Evolutionary conservation across 2,797 vertebrate genomes (phyloP).

Genomic region (Astyanax mexicanus): DNA sequence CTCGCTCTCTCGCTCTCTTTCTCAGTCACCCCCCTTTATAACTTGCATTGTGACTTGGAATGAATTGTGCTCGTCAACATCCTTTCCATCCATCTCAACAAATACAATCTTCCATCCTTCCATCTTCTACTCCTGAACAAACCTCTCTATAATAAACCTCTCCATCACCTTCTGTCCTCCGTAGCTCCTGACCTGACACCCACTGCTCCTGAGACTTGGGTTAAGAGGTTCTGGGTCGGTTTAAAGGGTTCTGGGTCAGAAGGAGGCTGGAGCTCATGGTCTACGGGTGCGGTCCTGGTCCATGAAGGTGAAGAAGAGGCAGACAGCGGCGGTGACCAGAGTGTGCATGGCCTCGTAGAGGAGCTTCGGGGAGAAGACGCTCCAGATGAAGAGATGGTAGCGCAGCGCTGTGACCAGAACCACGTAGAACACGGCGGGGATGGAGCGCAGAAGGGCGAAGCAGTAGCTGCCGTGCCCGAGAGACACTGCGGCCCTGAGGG

Average conservation of each 20-base stretch:
- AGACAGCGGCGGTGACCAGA: constrained; percentile 83
- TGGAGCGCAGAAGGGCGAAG: constrained; percentile 86
- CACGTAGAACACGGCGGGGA: constrained; percentile 85
- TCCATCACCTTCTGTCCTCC: not conserved
- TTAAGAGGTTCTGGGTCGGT: not conserved
- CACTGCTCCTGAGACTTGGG: constrained; percentile 1
- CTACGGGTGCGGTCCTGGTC: constrained; percentile 76
- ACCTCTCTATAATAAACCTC: not conserved
- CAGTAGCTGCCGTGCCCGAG: constrained; percentile 91
- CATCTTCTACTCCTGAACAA: not conserved
- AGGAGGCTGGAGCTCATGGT: constrained; percentile 44
- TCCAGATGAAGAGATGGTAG: constrained; percentile 98
- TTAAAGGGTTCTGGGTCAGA: constrained; percentile 27
- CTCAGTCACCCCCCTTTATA: not conserved
- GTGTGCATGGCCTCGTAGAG: constrained; percentile 91
- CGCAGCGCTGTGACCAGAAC: constrained; percentile 88
- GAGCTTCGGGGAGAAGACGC: constrained; percentile 95
- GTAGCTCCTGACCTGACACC: not conserved
- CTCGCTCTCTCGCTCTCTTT: no score
- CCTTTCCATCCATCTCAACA: constrained; percentile 1
- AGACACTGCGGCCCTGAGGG: constrained; percentile 79
- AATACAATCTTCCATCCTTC: no score
- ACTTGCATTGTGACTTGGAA: no score
- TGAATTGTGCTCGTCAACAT: not conserved
- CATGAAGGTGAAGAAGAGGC: constrained; percentile 86